phyloP scores from a whole-genome alignment of 1,140 invertebrate species.

The Helicorthomorpha holstii region DNA sequence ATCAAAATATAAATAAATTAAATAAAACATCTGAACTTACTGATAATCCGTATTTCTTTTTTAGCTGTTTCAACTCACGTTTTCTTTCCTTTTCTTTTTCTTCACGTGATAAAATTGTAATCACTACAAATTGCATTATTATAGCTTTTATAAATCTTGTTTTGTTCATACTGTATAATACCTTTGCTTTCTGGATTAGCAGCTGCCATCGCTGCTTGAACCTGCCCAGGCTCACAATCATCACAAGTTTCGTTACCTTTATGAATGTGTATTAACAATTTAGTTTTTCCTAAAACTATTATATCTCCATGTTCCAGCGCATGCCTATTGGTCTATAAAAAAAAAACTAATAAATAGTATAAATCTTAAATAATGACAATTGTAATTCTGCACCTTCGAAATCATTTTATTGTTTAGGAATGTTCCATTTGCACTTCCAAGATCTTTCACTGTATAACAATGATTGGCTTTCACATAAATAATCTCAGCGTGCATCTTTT shows the following conservation, averaged over 20 bases:
- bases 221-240: slow-evolving; percentile 69
- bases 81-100: slow-evolving; percentile 27
- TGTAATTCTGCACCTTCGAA: slow-evolving; percentile 28
- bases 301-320: slow-evolving; percentile 63
- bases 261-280: slow-evolving; percentile 71
- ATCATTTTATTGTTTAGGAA: slow-evolving; percentile 58
- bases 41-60: slow-evolving; percentile 56
- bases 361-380: neutral
- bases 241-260: slow-evolving; percentile 66
- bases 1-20: neutral
- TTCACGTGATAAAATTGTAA: slow-evolving; percentile 29
- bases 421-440: slow-evolving; percentile 75
- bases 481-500: slow-evolving; percentile 51
- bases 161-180: too few relatives aligned
- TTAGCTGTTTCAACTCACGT: slow-evolving; percentile 49
- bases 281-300: slow-evolving; percentile 43
- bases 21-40: slow-evolving; percentile 13
- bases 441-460: slow-evolving; percentile 52
- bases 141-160: too few relatives aligned
- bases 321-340: neutral
- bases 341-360: neutral
- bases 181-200: neutral
- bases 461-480: slow-evolving; percentile 20
- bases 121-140: too few relatives aligned
- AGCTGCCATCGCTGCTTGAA: slow-evolving; percentile 25